Conservation (phyloP, 2,888 invertebrate genomes). For the Drosophila rubida region DNA sequence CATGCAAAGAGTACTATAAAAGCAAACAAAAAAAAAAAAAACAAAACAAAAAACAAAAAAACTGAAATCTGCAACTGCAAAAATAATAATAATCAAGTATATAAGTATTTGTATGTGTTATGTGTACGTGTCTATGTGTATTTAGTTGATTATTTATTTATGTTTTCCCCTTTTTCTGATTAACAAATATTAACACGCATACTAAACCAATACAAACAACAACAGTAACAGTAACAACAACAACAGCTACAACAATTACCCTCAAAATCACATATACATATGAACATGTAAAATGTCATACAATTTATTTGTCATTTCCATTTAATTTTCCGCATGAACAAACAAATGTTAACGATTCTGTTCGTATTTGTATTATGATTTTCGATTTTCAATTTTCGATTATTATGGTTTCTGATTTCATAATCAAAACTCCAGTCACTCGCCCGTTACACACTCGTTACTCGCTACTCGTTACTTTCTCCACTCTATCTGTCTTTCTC, state of each 20-base stretch:
- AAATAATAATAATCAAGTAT: constrained; percentile 64
- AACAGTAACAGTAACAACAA: constrained; percentile 65
- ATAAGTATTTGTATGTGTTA: constrained; percentile 83
- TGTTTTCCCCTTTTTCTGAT: constrained; percentile 37
- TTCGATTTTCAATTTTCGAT: constrained; percentile 24
- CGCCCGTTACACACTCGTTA: constrained; percentile 12
- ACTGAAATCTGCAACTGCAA: constrained; percentile 41
- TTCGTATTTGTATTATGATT: constrained; percentile 8
- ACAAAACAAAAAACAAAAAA: constrained; percentile 18
- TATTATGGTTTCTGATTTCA: constrained; percentile 7
- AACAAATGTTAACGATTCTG: not conserved
- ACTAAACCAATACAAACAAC: constrained; percentile 56
- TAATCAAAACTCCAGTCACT: constrained; percentile 14
- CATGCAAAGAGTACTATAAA: constrained; percentile 38
- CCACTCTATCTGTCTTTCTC: constrained; percentile 7
- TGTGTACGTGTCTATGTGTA: constrained; percentile 85
- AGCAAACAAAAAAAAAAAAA: constrained; percentile 28
- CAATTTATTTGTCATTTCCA: constrained; percentile 17
- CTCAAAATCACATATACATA: constrained; percentile 28
- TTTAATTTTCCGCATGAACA: constrained; percentile 35
- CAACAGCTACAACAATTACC: constrained; percentile 81
- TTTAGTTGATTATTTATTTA: constrained; percentile 76
- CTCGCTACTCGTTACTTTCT: constrained; percentile 2
- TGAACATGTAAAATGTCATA: constrained; percentile 27
- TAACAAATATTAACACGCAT: constrained; percentile 70